Base-by-base conservation (phyloP, 2,888 invertebrate genomes). In the Polydrusus tereticollis region DNA sequence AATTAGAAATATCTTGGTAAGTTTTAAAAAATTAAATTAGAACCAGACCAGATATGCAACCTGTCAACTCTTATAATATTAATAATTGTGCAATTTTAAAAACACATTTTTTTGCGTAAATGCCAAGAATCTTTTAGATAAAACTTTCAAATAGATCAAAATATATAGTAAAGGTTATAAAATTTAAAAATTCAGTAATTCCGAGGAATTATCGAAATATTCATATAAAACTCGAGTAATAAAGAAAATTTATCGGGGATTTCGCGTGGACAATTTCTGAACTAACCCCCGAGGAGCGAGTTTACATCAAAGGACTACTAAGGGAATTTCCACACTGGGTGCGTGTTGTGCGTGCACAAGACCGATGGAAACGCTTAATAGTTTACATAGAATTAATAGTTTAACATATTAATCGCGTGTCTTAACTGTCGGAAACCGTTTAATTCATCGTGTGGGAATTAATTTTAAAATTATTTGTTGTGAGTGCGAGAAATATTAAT, bases 301-400 rank as follows among this genome's bases (percentile, higher is more conserved):
- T 55, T 55, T 55, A 64, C 52, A 50, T 41, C 50, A 23, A 55
- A 52, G 38, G 52, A 52, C 52, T 64, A 29, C 63, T 64, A 64
- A 64, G 69, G 69, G 69, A 69, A 57, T 55, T 69, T 62, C 60
- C 26, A 43, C 47, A 14, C 6, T 16, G 20, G 26, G 36, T 29
- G 63, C 33, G 67, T 67, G 72, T 63, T 47, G 67, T 60, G 36
- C 62, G 62, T 67, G 36, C 62, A 55, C 60, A 67, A 52, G 26
- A 36, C 57, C 59, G 60, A 66, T 72, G 62, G 45, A 62, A 72
- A 36, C 67, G 67, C 57, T 67, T 72, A 67, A 72, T 62, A 67
- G 67, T 67, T 67, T 72, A 67, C 67, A 66, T 67, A 67, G 58
- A 72, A 72, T 72, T 67, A 72, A 72, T 67, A 72, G 72, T 72